These are phyloP conservation scores for Coelopa frigida DNA, from an alignment of 1,140 invertebrate genomes.

Conservation along the genomic window DNA sequence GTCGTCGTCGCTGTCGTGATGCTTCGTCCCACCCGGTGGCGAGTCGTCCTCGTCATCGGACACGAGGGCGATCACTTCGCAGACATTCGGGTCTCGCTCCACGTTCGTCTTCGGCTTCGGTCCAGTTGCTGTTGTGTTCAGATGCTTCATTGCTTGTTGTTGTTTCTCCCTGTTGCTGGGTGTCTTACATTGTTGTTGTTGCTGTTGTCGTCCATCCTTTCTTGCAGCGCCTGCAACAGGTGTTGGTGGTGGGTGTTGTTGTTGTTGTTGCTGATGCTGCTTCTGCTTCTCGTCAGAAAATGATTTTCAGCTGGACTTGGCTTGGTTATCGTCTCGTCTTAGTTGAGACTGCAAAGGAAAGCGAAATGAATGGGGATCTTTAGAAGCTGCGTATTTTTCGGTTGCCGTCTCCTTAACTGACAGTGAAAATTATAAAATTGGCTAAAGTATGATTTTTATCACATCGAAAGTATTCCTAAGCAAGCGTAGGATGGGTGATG, in stretches of 20 bases:
- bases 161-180: not conserved
- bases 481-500: constrained; percentile 1
- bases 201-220: constrained; percentile 8
- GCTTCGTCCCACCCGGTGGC: not conserved
- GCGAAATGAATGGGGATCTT: too few relatives aligned
- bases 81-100: not conserved
- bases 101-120: constrained; percentile 1
- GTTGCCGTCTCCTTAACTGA: too few relatives aligned
- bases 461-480: not conserved
- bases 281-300: constrained; percentile 13
- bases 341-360: constrained; percentile 41
- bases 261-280: constrained; percentile 11
- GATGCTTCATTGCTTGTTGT: not conserved
- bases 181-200: not conserved
- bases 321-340: constrained; percentile 44
- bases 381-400: too few relatives aligned
- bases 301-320: constrained; percentile 44
- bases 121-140: not conserved
- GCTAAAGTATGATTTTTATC: too few relatives aligned
- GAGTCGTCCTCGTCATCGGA: constrained; percentile 2
- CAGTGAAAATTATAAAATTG: too few relatives aligned
- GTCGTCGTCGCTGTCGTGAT: not conserved
- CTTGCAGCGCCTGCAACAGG: too few relatives aligned
- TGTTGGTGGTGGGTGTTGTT: constrained; percentile 12
- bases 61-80: constrained; percentile 2